These are phyloP conservation scores for Didymodactylos carnosus DNA, from an alignment of 2,888 invertebrate genomes.

Conservation along the genomic window DNA sequence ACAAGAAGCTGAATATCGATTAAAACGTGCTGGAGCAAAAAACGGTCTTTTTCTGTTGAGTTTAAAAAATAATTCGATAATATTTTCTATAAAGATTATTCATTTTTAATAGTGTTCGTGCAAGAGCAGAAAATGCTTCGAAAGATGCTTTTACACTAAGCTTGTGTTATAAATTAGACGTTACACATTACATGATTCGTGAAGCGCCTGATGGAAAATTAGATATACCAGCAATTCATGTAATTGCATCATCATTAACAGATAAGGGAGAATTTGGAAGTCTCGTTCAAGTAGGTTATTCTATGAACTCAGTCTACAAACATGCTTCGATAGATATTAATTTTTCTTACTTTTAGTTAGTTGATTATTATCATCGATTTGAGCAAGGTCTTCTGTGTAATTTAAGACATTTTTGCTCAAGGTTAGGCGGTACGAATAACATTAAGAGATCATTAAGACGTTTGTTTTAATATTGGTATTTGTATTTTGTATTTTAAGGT, in stretches of 20 bases:
- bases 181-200: conserved; percentile 6
- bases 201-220: neutral
- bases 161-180: conserved; percentile 5
- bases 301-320: conserved; percentile 25
- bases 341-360: neutral
- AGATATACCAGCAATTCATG: too few relatives aligned
- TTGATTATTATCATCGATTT: neutral
- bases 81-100: neutral
- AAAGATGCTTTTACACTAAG: neutral
- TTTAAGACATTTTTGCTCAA: neutral
- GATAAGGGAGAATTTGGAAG: neutral
- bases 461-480: too few relatives aligned
- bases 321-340: conserved; percentile 18
- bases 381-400: neutral
- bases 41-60: conserved; percentile 34
- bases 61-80: neutral
- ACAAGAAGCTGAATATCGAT: conserved; percentile 29
- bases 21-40: conserved; percentile 26
- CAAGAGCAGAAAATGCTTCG: neutral
- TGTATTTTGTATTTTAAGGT: too few relatives aligned
- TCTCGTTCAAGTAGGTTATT: neutral
- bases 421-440: too few relatives aligned
- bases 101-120: neutral
- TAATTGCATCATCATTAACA: neutral
- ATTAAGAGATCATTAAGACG: too few relatives aligned